These are phyloP conservation scores for Typhlichthys subterraneus DNA, from an alignment of 2,797 vertebrate genomes.

Conservation along the genomic window DNA sequence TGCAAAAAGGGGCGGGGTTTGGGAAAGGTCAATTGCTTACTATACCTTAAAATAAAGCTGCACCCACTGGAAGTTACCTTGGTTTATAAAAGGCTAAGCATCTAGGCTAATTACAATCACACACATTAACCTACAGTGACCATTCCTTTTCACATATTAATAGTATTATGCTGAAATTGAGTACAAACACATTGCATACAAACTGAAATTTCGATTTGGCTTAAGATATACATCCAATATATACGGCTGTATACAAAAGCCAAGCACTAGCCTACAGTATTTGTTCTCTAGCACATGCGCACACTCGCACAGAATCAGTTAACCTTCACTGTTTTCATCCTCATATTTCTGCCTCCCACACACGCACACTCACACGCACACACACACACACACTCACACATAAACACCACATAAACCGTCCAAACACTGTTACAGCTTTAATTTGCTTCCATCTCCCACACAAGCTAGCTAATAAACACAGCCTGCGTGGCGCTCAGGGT, in stretches of 20 bases:
- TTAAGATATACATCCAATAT: background rate
- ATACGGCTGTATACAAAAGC: background rate
- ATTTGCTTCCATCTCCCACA: background rate
- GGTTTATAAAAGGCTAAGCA: too few species aligned
- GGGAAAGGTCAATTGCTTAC: too few species aligned
- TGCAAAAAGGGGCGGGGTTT: too few species aligned
- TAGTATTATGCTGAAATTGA: too few species aligned
- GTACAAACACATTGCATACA: too few species aligned
- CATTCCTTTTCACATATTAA: too few species aligned
- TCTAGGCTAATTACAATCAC: too few species aligned
- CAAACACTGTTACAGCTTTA: background rate
- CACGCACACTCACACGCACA: background rate
- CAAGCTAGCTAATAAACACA: background rate
- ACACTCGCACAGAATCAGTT: background rate
- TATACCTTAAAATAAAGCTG: too few species aligned
- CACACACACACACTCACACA: background rate
- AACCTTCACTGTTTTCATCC: background rate
- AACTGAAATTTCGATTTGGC: too few species aligned
- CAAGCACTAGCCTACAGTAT: background rate
- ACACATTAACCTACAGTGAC: too few species aligned
- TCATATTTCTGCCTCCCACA: background rate
- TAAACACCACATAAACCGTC: background rate
- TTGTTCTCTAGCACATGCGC: background rate
- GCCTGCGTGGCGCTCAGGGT: constrained; percentile 14
- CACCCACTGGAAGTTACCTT: too few species aligned